Conservation (phyloP, 1,140 invertebrate genomes). For the Lanistes nyassanus region DNA sequence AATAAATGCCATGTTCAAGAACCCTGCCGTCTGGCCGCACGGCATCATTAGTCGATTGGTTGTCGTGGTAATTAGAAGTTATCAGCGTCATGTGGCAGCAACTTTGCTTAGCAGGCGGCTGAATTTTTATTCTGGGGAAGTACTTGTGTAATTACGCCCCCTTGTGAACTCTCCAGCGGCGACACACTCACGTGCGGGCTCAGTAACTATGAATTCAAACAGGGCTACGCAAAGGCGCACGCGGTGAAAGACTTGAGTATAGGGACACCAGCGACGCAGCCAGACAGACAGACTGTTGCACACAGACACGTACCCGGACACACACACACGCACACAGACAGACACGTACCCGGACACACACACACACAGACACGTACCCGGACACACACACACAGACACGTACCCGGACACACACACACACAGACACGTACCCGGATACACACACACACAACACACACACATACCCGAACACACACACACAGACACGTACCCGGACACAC, state of each 20-base stretch:
- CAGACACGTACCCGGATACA: too few species aligned
- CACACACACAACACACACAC: too few species aligned
- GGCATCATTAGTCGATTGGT: too few species aligned
- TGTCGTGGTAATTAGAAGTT: neutral
- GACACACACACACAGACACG: too few species aligned
- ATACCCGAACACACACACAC: neutral
- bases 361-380: neutral
- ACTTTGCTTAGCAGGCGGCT: neutral
- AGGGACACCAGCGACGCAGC: neutral
- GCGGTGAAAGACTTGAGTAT: too few species aligned
- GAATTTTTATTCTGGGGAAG: neutral
- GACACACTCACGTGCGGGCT: neutral
- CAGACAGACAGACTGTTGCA: neutral
- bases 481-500: neutral
- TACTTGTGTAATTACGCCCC: neutral
- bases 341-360: neutral
- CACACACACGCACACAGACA: constrained; percentile 7
- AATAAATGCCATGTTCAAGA: too few species aligned
- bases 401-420: too few species aligned
- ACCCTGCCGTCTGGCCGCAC: too few species aligned
- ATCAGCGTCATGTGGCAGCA: neutral
- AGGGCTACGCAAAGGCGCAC: too few species aligned
- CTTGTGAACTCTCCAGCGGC: neutral
- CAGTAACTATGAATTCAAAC: too few species aligned
- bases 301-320: constrained; percentile 1